Evolutionary conservation across 2,113 vertebrate species (phyloP), one percentile per base, ranked within the genome.

Genomic region (Labeo catla): DNA sequence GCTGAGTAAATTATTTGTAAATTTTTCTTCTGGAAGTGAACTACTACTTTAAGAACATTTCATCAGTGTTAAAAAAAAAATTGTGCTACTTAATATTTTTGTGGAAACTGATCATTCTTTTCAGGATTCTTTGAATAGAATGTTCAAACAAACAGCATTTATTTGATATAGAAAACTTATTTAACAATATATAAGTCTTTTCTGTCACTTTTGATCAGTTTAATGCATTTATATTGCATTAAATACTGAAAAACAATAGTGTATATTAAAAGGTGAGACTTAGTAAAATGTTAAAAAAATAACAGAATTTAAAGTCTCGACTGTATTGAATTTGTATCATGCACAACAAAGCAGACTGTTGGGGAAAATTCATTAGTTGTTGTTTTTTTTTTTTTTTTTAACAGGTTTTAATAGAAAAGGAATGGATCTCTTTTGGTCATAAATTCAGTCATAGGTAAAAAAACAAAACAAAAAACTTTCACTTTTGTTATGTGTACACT

Each of bases 341-440:
- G 6, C 15, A 61, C 57, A 61, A 61, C 19, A 3, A 61, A 68
- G 28, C 28, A 36, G 28, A 34, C 6, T 36, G 28, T n/a, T 61
- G 1, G 13, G 34, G 7, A 68, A n/a, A n/a, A n/a, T n/a, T n/a
- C n/a, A n/a, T n/a, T n/a, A n/a, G n/a, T n/a, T n/a, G n/a, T n/a
- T 54, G 52, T 54, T 49, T n/a, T 16, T 0, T 19, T 47, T 47
- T 7, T 45, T 49, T 28, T 9, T 63, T 13, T 52, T 65, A 39
- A 16, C 74, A 90, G 88, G 88, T 89, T 79, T 83, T 89, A 54
- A 87, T 89, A 7, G 88, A 89, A 28, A 87, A 68, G 34, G 88
- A 89, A 57, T 89, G 88, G 88, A 84, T 89, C 28, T 85, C 88
- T 7, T 87, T 89, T 39, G 88, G 88, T 36, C 88, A 89, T 81